Percentiles rank a stretch among this genome's conserved stretches.
Conservation (phyloP, 2,888 invertebrate genomes). For the Balanococcus diminutus region DNA sequence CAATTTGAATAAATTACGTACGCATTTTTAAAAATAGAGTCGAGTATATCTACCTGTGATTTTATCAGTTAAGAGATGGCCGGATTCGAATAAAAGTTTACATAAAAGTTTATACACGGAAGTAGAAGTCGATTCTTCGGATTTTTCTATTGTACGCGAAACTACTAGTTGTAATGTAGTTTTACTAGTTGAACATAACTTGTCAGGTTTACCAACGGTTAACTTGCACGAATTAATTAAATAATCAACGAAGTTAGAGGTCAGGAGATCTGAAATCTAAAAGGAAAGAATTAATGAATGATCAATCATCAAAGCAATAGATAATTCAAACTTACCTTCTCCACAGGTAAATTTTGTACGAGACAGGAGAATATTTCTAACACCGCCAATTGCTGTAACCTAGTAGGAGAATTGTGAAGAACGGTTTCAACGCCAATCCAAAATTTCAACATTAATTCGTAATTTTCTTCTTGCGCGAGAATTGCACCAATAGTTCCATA, state of each 20-base stretch:
- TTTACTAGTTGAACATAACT: background rate
- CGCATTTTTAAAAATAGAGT: too few species aligned
- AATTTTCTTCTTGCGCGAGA: slow-evolving; percentile 10
- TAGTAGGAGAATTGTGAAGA: slow-evolving; percentile 19
- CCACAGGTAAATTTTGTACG: background rate
- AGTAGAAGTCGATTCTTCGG: background rate
- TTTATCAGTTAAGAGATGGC: slow-evolving; percentile 76
- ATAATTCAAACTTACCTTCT: slow-evolving; percentile 6
- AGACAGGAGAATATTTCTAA: slow-evolving; percentile 49
- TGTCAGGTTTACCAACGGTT: background rate
- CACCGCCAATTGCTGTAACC: slow-evolving; percentile 60
- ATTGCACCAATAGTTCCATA: slow-evolving; percentile 49
- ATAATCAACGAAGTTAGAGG: background rate
- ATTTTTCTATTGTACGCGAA: background rate
- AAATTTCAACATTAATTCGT: slow-evolving; percentile 1
- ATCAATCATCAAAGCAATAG: too few species aligned
- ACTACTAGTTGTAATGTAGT: slow-evolving; percentile 24
- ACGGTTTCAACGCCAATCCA: slow-evolving; percentile 25
- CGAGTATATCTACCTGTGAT: slow-evolving; percentile 70
- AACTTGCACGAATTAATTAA: slow-evolving; percentile 36
- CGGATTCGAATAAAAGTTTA: slow-evolving; percentile 72
- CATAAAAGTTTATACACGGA: slow-evolving; percentile 62
- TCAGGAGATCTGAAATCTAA: slow-evolving; percentile 34
- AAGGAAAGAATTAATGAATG: background rate
- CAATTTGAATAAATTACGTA: too few species aligned